phyloP scores from a whole-genome alignment of 30 jellyfish, hydroid and myxozoan species.

The Turritopsis dohrnii region DNA sequence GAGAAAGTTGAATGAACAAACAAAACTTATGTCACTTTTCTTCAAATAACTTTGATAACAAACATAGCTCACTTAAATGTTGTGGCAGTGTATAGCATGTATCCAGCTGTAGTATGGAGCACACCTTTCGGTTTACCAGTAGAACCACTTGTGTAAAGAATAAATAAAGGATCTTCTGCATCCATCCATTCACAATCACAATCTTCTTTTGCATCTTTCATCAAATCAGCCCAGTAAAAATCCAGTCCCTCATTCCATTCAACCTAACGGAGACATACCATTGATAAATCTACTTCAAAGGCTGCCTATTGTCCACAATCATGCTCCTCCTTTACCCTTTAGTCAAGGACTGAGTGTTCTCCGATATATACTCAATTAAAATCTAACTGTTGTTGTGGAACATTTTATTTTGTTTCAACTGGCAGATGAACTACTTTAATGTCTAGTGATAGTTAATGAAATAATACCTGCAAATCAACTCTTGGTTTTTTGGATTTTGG shows the following conservation, averaged over 20 bases:
- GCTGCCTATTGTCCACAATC: no score
- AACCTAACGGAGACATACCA: slow-evolving; percentile 41
- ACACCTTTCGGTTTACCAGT: slow-evolving; percentile 98
- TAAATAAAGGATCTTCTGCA: slow-evolving; percentile 94
- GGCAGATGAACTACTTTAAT: neutral
- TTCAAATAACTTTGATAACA: neutral
- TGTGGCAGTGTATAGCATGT: slow-evolving; percentile 86
- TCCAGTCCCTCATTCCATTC: slow-evolving; percentile 62
- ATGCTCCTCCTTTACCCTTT: no score
- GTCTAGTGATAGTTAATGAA: neutral
- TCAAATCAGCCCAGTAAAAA: slow-evolving; percentile 84
- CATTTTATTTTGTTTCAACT: neutral
- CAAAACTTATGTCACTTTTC: neutral
- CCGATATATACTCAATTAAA: no score
- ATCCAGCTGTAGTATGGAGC: slow-evolving; percentile 85
- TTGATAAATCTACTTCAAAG: no score
- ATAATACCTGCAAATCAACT: neutral
- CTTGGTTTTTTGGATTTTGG: slow-evolving; percentile 21
- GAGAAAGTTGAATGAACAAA: neutral
- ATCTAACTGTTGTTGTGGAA: no score
- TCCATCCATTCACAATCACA: slow-evolving; percentile 97
- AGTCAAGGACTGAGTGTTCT: no score
- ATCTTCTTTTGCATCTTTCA: slow-evolving; percentile 56
- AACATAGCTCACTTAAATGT: slow-evolving; percentile 67
- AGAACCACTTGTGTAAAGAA: slow-evolving; percentile 95